These are phyloP conservation scores for Papilio demoleus DNA, from an alignment of 2,888 invertebrate genomes.

Conservation along the genomic window DNA sequence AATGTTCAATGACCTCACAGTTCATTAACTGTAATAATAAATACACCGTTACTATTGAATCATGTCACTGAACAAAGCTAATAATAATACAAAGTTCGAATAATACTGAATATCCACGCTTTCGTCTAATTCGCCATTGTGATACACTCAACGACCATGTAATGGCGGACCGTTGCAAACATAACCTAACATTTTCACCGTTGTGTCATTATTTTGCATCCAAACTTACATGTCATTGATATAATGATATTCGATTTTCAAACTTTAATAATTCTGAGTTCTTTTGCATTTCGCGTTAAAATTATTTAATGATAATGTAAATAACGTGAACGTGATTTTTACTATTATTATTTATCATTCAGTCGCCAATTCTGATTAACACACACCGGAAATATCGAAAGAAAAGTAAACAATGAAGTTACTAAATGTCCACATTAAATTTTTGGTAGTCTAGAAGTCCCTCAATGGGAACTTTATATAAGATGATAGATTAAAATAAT, in stretches of 20 bases:
- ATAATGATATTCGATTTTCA: background rate
- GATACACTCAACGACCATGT: conserved; percentile 47
- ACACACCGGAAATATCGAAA: too few species aligned
- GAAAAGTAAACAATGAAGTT: too few species aligned
- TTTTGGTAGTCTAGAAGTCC: too few species aligned
- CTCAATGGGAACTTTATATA: too few species aligned
- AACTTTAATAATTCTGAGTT: too few species aligned
- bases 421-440: too few species aligned
- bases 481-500: too few species aligned
- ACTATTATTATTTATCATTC: too few species aligned
- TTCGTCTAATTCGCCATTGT: conserved; percentile 51
- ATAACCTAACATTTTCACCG: conserved; percentile 45
- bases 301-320: too few species aligned
- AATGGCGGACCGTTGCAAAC: conserved; percentile 40
- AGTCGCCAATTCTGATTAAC: too few species aligned
- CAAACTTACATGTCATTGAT: background rate
- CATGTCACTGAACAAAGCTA: conserved; percentile 46
- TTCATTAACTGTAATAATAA: conserved; percentile 44
- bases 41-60: conserved; percentile 49
- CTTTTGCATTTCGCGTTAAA: too few species aligned
- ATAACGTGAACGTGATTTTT: too few species aligned
- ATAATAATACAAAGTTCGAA: conserved; percentile 42
- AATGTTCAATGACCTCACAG: conserved; percentile 27
- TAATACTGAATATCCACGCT: conserved; percentile 50
- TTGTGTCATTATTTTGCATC: conserved; percentile 36